Evolutionary conservation across 2,888 invertebrate species (phyloP).

Genomic region (Tolmerus cingulatus): DNA sequence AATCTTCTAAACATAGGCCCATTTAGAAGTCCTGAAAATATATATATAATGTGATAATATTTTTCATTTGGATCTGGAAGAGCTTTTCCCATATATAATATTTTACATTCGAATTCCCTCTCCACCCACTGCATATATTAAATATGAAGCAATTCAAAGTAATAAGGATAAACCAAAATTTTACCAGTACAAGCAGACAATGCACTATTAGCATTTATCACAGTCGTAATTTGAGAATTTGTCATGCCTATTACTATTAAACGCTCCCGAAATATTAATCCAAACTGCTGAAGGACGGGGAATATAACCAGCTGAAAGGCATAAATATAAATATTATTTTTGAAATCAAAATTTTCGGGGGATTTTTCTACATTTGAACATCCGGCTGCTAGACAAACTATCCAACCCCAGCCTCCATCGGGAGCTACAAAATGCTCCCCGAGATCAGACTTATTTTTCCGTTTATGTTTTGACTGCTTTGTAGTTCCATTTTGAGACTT

Average conservation of each 20-base stretch:
- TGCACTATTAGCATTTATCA: slow-evolving; percentile 76
- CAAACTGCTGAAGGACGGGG: slow-evolving; percentile 76
- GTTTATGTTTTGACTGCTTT: slow-evolving; percentile 58
- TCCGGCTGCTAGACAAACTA: slow-evolving; percentile 75
- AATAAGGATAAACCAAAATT: not conserved
- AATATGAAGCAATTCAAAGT: not conserved
- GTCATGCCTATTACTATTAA: slow-evolving; percentile 69
- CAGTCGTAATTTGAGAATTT: slow-evolving; percentile 73
- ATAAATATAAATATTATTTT: not conserved
- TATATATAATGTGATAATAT: too few relatives aligned
- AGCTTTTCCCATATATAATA: too few relatives aligned
- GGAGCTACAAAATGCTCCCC: slow-evolving; percentile 71
- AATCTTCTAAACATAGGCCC: slow-evolving; percentile 75
- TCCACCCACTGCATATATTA: too few relatives aligned
- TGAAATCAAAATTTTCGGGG: not conserved
- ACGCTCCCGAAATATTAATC: slow-evolving; percentile 73
- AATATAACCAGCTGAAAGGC: slow-evolving; percentile 71
- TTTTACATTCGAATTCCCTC: too few relatives aligned
- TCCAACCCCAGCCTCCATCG: slow-evolving; percentile 80
- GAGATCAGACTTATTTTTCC: slow-evolving; percentile 61
- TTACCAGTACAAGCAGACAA: slow-evolving; percentile 75
- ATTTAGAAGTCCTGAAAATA: slow-evolving; percentile 68
- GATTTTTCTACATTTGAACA: slow-evolving; percentile 72
- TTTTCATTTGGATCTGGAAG: too few relatives aligned
- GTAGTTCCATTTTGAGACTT: not conserved